These are phyloP conservation scores for Agrilus planipennis DNA, from an alignment of 1,140 invertebrate species.

Conservation along the genomic window DNA sequence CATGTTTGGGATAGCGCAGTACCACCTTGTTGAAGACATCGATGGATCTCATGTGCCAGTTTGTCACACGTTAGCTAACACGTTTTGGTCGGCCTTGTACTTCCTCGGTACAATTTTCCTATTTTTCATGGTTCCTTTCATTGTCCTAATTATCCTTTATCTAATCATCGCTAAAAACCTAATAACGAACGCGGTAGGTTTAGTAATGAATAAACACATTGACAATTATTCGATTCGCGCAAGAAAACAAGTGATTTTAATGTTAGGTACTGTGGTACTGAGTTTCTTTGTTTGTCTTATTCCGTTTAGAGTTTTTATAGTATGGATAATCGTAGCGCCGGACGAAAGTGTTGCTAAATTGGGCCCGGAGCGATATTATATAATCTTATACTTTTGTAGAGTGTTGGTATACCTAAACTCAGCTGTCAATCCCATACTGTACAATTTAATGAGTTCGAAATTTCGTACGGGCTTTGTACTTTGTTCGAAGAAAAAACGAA, in stretches of 20 bases:
- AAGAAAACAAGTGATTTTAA: slow-evolving; percentile 60
- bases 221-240: slow-evolving; percentile 49
- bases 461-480: slow-evolving; percentile 66
- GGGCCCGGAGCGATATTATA: slow-evolving; percentile 62
- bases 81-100: slow-evolving; percentile 56
- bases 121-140: slow-evolving; percentile 65
- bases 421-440: slow-evolving; percentile 70
- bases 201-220: slow-evolving; percentile 45
- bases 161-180: slow-evolving; percentile 63
- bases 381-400: slow-evolving; percentile 66
- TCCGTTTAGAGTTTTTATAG: slow-evolving; percentile 69
- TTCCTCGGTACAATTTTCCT: slow-evolving; percentile 57
- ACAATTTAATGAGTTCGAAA: slow-evolving; percentile 77
- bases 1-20: slow-evolving; percentile 50
- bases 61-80: slow-evolving; percentile 55
- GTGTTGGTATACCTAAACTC: slow-evolving; percentile 81
- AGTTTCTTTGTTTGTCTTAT: slow-evolving; percentile 79
- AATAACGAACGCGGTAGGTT: slow-evolving; percentile 47
- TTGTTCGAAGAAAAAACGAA: slow-evolving; percentile 41
- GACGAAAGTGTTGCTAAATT: slow-evolving; percentile 44
- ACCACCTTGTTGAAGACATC: slow-evolving; percentile 40
- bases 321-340: slow-evolving; percentile 63
- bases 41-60: slow-evolving; percentile 41
- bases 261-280: slow-evolving; percentile 72
- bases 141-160: slow-evolving; percentile 65